A percentile compares a stretch with the other conserved stretches of the same genome.
These are phyloP conservation scores for Scomber japonicus DNA, from an alignment of 2,113 vertebrate species.

Conservation along the genomic window DNA sequence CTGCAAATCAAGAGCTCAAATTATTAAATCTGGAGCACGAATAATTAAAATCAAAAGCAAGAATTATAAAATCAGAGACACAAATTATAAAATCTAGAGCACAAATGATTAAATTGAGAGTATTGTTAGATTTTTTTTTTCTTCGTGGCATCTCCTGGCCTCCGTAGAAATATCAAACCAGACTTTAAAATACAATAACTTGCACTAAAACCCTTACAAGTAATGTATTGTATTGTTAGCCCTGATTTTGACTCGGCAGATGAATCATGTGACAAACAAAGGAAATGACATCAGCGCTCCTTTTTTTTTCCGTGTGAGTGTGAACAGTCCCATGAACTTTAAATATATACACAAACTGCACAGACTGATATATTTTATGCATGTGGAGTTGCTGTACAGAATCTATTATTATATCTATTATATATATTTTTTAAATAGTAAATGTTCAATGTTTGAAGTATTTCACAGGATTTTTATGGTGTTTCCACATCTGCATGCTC, in stretches of 20 bases:
- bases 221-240: too few relatives aligned
- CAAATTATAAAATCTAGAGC: too few relatives aligned
- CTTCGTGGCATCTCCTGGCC: too few relatives aligned
- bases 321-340: slow-evolving; percentile 39
- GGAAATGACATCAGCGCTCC: slow-evolving; percentile 30
- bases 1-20: too few relatives aligned
- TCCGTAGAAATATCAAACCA: too few relatives aligned
- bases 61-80: too few relatives aligned
- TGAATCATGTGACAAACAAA: not conserved
- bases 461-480: slow-evolving; percentile 44
- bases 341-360: slow-evolving; percentile 29
- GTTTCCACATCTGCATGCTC: slow-evolving; percentile 65
- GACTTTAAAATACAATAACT: too few relatives aligned
- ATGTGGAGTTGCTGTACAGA: slow-evolving; percentile 71
- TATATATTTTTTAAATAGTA: slow-evolving; percentile 66
- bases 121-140: too few relatives aligned
- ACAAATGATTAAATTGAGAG: too few relatives aligned
- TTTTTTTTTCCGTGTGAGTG: slow-evolving; percentile 38
- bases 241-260: not conserved
- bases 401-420: slow-evolving; percentile 52
- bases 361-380: slow-evolving; percentile 66
- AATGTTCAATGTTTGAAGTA: slow-evolving; percentile 40
- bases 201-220: too few relatives aligned
- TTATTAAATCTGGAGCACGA: too few relatives aligned
- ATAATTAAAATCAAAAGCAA: too few relatives aligned